Evolutionary conservation across 30 jellyfish, hydroid and myxozoan genomes (phyloP), one percentile per base, ranked within the genome.

Genomic region (Thelohanellus kitauei): DNA sequence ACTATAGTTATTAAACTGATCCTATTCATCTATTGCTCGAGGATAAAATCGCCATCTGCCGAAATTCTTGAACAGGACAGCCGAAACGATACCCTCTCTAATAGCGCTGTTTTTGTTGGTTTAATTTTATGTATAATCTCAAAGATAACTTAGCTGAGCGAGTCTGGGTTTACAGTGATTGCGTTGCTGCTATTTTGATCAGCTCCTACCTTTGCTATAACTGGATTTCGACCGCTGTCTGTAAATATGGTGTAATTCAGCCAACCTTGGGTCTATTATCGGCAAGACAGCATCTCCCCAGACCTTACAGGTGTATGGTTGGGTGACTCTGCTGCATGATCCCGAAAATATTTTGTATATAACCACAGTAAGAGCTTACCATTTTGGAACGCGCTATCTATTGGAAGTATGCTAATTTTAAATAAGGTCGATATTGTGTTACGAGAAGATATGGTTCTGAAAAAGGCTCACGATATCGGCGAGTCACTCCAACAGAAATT

Each of bases 281-380:
- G 85, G 85, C 3, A 48, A 62, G 17, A 50, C 60, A 14, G 85
- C 85, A 32, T 67, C 85, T 23, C 40, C 85, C 25, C 47, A 53
- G 30, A n/a, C 54, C 4, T 45, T 62, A 9, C 85, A 53, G 20
- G 42, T 53, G 44, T 44, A 51, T 41, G 53, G 66, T 25, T 62
- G 85, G 85, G 48, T 52, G 12, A 51, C 63, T 1, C 49, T 62
- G 14, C 60, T 54, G 22, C 85, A 62, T 31, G 53, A 47, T 27
- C 54, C 45, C 32, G 33, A 60, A 16, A n/a, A n/a, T n/a, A 62
- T 62, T 16, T 56, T 52, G 22, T 47, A 41, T 33, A 47, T 62
- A 10, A 73, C 52, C 17, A 43, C 85, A 0, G 85, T 62, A 9
- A 23, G 53, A 17, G 85, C 85, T 31, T 52, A 41, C 20, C 19